phyloP scores from a whole-genome alignment of 2,113 vertebrate species.

The Mobula birostris region DNA sequence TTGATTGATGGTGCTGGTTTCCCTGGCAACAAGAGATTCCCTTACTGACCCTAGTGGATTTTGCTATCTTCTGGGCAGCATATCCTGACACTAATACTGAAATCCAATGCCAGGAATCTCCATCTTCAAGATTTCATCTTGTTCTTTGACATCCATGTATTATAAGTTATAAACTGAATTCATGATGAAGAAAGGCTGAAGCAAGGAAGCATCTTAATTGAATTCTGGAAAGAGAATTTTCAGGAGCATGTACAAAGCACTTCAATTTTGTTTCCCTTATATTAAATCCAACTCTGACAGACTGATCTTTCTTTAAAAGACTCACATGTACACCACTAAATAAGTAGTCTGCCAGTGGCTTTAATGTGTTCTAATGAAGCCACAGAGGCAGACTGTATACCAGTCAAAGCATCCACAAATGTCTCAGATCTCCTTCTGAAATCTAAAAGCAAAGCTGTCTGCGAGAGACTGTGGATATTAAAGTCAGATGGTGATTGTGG shows the following conservation, averaged over 20 bases:
- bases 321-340: not conserved
- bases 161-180: not conserved
- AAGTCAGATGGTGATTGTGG: slow-evolving; percentile 34
- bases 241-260: no score
- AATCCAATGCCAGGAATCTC: not conserved
- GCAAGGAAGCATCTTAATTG: not conserved
- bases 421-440: slow-evolving; percentile 28
- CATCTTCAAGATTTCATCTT: not conserved
- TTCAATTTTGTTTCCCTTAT: not conserved
- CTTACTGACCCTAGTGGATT: not conserved
- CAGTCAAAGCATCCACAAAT: slow-evolving; percentile 34
- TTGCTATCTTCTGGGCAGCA: not conserved
- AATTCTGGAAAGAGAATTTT: not conserved
- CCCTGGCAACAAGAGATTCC: not conserved
- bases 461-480: slow-evolving; percentile 23
- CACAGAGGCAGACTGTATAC: slow-evolving; percentile 31
- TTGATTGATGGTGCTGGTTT: not conserved
- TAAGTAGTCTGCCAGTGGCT: not conserved
- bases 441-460: slow-evolving; percentile 31
- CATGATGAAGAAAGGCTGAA: not conserved
- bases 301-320: not conserved
- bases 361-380: slow-evolving; percentile 29
- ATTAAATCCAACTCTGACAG: not conserved
- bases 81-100: not conserved
- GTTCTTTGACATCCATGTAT: not conserved